Evolutionary conservation across 2,888 invertebrate genomes (phyloP).

Genomic region (Troilus luridus): DNA sequence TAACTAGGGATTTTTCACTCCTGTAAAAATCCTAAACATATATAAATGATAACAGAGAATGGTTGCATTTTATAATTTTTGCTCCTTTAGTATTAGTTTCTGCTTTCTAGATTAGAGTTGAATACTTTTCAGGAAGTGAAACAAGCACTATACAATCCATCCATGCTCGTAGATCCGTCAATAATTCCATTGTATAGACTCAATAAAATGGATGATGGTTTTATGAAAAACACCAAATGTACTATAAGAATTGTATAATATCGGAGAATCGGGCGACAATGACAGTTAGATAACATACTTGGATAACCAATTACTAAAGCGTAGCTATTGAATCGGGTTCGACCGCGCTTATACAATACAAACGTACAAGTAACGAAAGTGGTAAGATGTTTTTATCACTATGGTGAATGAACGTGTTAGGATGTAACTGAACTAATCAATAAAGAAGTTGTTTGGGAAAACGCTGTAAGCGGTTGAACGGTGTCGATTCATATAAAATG

Average conservation of each 20-base stretch:
- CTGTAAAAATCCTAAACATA: too few species aligned
- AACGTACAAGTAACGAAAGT: constrained; percentile 13
- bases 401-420: background rate
- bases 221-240: background rate
- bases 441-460: background rate
- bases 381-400: background rate
- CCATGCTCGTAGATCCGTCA: background rate
- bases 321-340: background rate
- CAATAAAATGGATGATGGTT: background rate
- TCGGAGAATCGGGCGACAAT: background rate
- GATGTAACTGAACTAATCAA: background rate
- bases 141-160: background rate
- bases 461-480: background rate
- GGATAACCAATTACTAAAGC: background rate
- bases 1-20: too few species aligned
- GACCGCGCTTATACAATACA: background rate
- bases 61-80: too few species aligned
- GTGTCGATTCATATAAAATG: too few species aligned
- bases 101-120: background rate
- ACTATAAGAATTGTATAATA: background rate
- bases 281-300: background rate
- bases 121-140: background rate
- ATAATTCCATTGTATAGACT: background rate
- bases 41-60: too few species aligned
- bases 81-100: too few species aligned